phyloP scores from a whole-genome alignment of 2,888 invertebrate genomes.

The Anorthoa munda region DNA sequence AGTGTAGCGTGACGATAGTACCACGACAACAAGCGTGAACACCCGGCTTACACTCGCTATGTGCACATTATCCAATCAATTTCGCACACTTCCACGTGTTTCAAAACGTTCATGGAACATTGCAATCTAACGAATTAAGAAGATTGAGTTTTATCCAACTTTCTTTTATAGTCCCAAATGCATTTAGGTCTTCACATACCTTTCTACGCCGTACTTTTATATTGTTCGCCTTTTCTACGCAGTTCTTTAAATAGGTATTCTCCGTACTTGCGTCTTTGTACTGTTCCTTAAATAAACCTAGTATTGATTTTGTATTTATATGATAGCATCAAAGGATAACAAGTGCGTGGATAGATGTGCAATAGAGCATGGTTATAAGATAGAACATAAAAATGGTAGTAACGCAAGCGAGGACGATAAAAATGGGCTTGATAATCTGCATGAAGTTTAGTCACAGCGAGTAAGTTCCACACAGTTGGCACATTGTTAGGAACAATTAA shows the following conservation, averaged over 20 bases:
- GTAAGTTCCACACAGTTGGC: not conserved
- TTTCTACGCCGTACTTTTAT: not conserved
- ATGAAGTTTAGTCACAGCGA: not conserved
- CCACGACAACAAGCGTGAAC: slow-evolving; percentile 11
- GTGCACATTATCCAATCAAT: slow-evolving; percentile 22
- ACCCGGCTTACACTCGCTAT: slow-evolving; percentile 11
- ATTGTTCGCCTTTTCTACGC: not conserved
- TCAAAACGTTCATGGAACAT: not conserved
- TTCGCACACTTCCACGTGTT: slow-evolving; percentile 1
- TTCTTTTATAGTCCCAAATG: slow-evolving; percentile 10
- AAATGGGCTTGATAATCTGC: not conserved
- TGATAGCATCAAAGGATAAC: not conserved
- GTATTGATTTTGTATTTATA: not conserved
- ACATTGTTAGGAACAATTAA: slow-evolving; percentile 13
- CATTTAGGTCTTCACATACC: not conserved
- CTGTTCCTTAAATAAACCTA: not conserved
- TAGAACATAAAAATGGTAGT: not conserved
- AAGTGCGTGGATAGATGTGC: slow-evolving; percentile 7
- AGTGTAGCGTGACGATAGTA: slow-evolving; percentile 9
- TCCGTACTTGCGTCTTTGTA: not conserved
- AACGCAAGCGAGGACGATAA: not conserved
- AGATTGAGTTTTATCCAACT: not conserved
- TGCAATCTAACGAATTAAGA: not conserved
- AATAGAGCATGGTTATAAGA: not conserved
- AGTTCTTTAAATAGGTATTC: not conserved